Base-by-base conservation (phyloP, 2,888 invertebrate genomes). In the Hoplodrina ambigua region DNA sequence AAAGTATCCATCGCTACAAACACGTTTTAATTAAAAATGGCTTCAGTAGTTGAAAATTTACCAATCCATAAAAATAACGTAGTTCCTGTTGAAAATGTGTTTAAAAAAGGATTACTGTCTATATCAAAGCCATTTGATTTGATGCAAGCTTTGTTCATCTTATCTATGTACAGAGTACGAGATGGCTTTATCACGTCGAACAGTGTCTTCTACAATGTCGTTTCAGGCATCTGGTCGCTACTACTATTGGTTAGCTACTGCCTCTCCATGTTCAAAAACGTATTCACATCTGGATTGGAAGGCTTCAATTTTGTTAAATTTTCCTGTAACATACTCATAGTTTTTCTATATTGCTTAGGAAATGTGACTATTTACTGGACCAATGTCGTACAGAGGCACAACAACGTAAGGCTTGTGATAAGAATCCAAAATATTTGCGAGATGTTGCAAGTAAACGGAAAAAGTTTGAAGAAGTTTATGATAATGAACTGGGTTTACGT, bases 401-500 rank as follows among this genome's bases (percentile, higher is more conserved):
- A 37, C 53, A 60, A 60, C 10, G 59, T 67, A 0, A 20, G 55
- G 7, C 20, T 60, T 15, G 20, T 55, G 8, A 6, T 49, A 5
- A 67, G 55, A n/a, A 60, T 67, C 10, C 67, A 67, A 20, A 17
- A 41, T 37, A n/a, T 61, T 20, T 46, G 17, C 15, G 44, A 49
- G 49, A 37, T 59, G 25, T 37, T 67, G 17, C 37, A 60, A 49
- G 13, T 50, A 2, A 49, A 50, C 4, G 55, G 41, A 4, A 37
- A 20, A n/a, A 13, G 46, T 50, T 20, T 56, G 2, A 49, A 41
- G n/a, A n/a, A 13, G 8, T 49, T 60, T 15, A 55, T 15, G 1
- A 11, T n/a, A 2, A 10, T n/a, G 1, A 60, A 55, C 37, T 55
- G 55, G 55, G 20, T 55, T 5, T 57, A 13, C 5, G 17, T 55